phyloP scores from a whole-genome alignment of 2,797 vertebrate genomes.

The Gallinago solitaria region DNA sequence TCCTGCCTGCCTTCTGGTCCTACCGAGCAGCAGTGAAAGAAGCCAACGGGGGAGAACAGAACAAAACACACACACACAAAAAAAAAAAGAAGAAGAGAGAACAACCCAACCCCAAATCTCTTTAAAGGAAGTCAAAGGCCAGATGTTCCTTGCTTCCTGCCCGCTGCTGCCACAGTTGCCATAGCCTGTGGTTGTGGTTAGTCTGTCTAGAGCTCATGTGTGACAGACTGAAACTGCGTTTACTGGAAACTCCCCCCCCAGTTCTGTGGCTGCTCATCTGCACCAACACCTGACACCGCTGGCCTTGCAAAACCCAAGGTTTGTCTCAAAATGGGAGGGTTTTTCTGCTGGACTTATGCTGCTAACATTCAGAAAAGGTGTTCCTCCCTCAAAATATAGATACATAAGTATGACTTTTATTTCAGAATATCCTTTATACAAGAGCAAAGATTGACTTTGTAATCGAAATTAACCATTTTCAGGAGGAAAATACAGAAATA shows the following conservation, averaged over 20 bases:
- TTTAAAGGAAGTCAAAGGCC: constrained; percentile 63
- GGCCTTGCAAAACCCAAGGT: background rate
- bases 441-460: background rate
- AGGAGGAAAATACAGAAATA: background rate
- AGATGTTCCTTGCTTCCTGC: constrained; percentile 73
- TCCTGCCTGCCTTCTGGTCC: constrained; percentile 28
- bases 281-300: constrained; percentile 9
- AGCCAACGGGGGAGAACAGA: background rate
- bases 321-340: background rate
- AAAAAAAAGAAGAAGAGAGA: background rate
- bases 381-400: background rate
- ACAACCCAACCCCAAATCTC: background rate
- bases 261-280: constrained; percentile 16
- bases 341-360: background rate
- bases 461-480: background rate
- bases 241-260: constrained; percentile 51
- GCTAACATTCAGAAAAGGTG: background rate
- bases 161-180: constrained; percentile 58
- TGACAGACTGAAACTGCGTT: constrained; percentile 41
- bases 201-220: constrained; percentile 67
- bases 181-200: constrained; percentile 71
- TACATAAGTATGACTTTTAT: rapidly evolving
- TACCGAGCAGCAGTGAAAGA: background rate
- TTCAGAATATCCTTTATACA: background rate
- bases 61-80: background rate